A percentile compares a stretch with the other conserved stretches of the same genome.
These are phyloP conservation scores for Bolinopsis microptera DNA, from an alignment of 37 sponge, comb jelly and placozoan genomes.

Conservation along the genomic window DNA sequence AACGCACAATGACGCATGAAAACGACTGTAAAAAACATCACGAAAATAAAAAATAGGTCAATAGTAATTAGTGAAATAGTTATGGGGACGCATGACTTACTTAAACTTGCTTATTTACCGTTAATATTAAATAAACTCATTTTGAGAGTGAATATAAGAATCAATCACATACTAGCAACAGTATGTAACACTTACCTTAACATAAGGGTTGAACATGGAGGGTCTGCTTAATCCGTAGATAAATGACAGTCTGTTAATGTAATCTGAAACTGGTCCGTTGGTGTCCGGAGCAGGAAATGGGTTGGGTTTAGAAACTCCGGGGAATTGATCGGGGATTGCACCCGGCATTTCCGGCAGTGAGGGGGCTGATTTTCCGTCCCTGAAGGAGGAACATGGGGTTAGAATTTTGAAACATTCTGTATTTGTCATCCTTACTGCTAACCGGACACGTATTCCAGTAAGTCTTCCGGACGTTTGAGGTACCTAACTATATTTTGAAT, in stretches of 20 bases:
- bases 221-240: constrained; percentile 58
- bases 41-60: too few species aligned
- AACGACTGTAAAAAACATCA: too few species aligned
- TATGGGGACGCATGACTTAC: too few species aligned
- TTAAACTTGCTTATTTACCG: too few species aligned
- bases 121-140: too few species aligned
- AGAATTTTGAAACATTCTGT: too few species aligned
- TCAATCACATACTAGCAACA: too few species aligned
- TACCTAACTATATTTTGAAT: not conserved
- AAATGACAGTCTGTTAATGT: constrained; percentile 40
- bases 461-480: not conserved
- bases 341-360: not conserved
- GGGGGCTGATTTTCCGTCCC: not conserved
- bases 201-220: constrained; percentile 65
- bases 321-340: not conserved
- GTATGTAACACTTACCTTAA: constrained; percentile 51
- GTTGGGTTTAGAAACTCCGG: not conserved
- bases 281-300: not conserved
- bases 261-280: constrained; percentile 14
- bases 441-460: too few species aligned
- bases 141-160: too few species aligned
- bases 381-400: not conserved
- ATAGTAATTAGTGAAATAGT: too few species aligned
- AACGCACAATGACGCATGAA: too few species aligned
- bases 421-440: too few species aligned